Base-by-base conservation (phyloP, 1,140 invertebrate genomes). In the Trachymyrmex cornetzi region DNA sequence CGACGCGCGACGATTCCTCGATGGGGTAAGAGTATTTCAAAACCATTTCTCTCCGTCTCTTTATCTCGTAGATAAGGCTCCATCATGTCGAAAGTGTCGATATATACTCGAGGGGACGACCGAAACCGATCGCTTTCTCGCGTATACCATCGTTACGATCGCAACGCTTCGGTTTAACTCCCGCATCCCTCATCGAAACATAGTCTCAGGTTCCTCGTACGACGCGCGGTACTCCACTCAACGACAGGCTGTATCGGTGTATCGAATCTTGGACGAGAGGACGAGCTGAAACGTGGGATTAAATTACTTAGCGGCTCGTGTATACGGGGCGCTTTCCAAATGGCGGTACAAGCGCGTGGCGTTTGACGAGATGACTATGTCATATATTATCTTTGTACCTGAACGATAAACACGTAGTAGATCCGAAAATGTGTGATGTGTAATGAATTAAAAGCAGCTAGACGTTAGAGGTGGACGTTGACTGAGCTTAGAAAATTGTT, bases 281-380 rank as follows among this genome's bases (percentile, higher is more conserved):
- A 87, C 85, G 72, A 86, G 85, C 82, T 67, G 82, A 77, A 77
- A 79, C 79, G 38, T 59, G 80, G 79, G 89, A 92, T 92, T 90
- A 90, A 89, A 91, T 92, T 92, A 92, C 88, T 90, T 86, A 85
- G 87, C 77, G 88, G 71, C 63, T 86, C 80, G 63, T 86, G 64
- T 90, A 77, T 87, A 86, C 67, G 74, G 67, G 72, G 38, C 66
- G 79, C 24, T 81, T 69, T 74, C 79, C 61, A 90, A 90, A 90
- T 88, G 63, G 77, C 79, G 55, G 63, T 82, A 59, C 24, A 38
- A 30, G 7, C 63, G 57, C 30, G 44, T 67, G 72, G 38, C 38
- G 22, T 34, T 69, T 24, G 66, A 69, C 6, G 66, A 50, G 66
- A 69, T 50, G 66, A 69, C 50, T 61, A 34, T 14, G 11, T 22